phyloP scores from a whole-genome alignment of 2,113 vertebrate genomes.

The Uria lomvia region DNA sequence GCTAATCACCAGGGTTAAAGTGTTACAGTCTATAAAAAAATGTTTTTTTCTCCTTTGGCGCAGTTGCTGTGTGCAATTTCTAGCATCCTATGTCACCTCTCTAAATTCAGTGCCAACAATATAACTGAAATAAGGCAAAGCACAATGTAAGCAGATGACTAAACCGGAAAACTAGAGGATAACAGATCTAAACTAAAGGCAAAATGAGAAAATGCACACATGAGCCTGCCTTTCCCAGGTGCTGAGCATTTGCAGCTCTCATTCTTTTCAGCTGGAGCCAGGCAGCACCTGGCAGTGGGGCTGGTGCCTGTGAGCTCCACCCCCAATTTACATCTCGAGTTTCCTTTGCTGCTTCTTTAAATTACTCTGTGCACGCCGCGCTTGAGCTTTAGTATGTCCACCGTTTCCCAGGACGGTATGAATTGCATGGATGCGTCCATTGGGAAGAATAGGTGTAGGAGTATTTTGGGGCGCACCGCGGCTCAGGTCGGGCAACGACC shows the following conservation, averaged over 20 bases:
- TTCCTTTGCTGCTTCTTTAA: background rate
- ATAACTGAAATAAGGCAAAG: background rate
- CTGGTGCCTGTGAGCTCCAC: background rate
- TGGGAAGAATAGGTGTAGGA: conserved; percentile 58
- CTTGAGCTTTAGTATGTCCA: background rate
- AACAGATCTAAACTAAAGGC: background rate
- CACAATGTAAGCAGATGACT: background rate
- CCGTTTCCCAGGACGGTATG: background rate
- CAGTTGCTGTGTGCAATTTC: background rate
- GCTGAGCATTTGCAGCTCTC: background rate
- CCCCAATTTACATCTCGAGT: background rate
- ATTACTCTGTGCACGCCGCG: accelerated
- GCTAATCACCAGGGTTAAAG: background rate
- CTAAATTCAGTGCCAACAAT: background rate
- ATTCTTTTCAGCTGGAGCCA: background rate
- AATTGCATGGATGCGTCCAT: conserved; percentile 56
- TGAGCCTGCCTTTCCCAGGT: background rate
- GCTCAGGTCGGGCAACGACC: background rate
- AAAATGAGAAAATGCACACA: background rate
- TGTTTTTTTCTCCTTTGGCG: background rate
- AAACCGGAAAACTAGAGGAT: background rate
- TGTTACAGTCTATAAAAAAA: background rate
- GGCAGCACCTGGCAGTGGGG: background rate
- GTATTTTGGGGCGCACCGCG: background rate
- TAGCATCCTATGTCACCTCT: background rate